Conservation (phyloP, 2,888 invertebrate species). For the Trimorus sp. region DNA sequence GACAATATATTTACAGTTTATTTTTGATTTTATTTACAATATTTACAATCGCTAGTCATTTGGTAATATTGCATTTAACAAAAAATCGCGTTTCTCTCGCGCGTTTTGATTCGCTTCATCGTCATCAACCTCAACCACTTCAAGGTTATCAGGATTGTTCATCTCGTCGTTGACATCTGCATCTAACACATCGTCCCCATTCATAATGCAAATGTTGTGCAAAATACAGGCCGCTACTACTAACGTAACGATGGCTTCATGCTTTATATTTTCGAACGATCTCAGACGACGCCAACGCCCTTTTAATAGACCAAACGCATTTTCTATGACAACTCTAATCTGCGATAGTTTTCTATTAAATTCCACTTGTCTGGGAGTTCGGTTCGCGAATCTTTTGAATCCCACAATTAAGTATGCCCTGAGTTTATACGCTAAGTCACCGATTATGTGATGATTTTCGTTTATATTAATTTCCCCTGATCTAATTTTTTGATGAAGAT, state of each 20-base stretch:
- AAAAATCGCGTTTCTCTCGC: constrained; percentile 48
- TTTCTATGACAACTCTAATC: constrained; percentile 17
- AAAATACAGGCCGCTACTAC: constrained; percentile 18
- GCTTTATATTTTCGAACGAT: not conserved
- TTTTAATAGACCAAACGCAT: not conserved
- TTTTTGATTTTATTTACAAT: too few species aligned
- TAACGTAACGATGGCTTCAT: not conserved
- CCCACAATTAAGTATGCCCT: constrained; percentile 11
- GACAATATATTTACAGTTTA: too few species aligned
- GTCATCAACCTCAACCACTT: not conserved
- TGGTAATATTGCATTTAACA: too few species aligned
- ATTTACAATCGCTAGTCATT: too few species aligned
- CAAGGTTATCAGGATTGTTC: not conserved
- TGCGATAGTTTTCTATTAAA: constrained; percentile 38
- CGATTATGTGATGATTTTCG: constrained; percentile 37
- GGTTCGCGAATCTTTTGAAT: too few species aligned
- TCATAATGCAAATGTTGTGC: constrained; percentile 19
- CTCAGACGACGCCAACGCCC: too few species aligned
- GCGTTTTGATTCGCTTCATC: constrained; percentile 6
- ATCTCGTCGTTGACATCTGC: constrained; percentile 11
- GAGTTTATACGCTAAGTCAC: constrained; percentile 45
- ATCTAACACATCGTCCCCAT: constrained; percentile 7
- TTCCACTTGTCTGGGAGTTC: constrained; percentile 5
- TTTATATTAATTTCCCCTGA: not conserved
- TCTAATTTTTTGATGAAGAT: constrained; percentile 9